Base-by-base conservation (phyloP, 2,888 invertebrate genomes). In the Eristalis pertinax region DNA sequence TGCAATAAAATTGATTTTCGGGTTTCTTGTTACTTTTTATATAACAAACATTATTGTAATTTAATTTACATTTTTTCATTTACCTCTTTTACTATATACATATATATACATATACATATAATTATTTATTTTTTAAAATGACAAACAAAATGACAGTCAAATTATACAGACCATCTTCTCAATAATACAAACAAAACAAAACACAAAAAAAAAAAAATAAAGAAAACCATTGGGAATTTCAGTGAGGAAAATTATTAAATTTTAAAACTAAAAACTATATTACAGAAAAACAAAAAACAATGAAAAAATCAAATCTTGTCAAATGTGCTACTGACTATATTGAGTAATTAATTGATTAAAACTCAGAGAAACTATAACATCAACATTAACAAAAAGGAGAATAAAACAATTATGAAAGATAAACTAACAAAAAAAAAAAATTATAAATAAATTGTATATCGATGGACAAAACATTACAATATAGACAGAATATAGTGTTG, bases 401-500 rank as follows among this genome's bases (percentile, higher is more conserved):
- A 43, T 62, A 69, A 68, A 29, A 26, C 19, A 43, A 67, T 74
- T 56, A 26, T 13, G 29, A 72, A 68, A 38, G 29, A 24, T 38
- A 76, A 77, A 65, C 68, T 35, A 77, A 77, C 35, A 56, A 32
- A 43, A 81, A 77, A 77, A 32, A 56, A 32, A 43, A 81, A 85
- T 68, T 67, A 62, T 56, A 78, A 75, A 84, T 70, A 84, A 80
- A 77, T 86, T 87, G 87, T 87, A 84, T 80, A 87, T 87, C 87
- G 83, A 76, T 87, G 84, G 80, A 63, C 60, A 83, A 64, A 84
- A 80, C 76, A 83, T 84, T 84, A 84, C 79, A 79, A 80, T 80
- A 87, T 83, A 84, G 87, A 67, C 68, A 86, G 76, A 83, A 77
- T 87, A 87, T 84, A 83, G 80, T 76, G 87, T 87, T 87, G 87